Percentiles rank a stretch among this genome's conserved stretches.
These are phyloP conservation scores for Sturmia bella DNA, from an alignment of 2,888 invertebrate species.

Conservation along the genomic window DNA sequence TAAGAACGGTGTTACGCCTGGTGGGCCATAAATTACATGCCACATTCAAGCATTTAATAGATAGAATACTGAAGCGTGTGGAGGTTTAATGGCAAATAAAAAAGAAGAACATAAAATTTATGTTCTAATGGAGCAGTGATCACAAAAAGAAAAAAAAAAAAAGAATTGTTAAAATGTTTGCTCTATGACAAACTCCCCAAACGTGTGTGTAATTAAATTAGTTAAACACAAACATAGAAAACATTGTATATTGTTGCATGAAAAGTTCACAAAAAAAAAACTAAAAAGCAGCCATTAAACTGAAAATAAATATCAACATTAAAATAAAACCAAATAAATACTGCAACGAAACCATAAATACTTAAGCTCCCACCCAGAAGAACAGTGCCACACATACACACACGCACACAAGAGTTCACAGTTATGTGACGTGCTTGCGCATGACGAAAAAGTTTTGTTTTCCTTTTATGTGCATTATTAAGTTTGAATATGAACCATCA, in stretches of 20 bases:
- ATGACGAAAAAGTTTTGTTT: too few relatives aligned
- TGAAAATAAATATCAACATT: background rate
- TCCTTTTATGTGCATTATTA: too few relatives aligned
- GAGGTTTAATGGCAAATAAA: too few relatives aligned
- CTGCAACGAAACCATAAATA: conserved; percentile 37
- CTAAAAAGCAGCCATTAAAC: conserved; percentile 12
- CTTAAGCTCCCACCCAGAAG: conserved; percentile 63
- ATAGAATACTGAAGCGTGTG: background rate
- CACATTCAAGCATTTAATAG: conserved; percentile 2
- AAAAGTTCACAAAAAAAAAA: conserved; percentile 16
- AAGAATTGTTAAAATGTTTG: background rate
- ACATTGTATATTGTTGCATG: too few relatives aligned
- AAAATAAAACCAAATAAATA: conserved; percentile 36
- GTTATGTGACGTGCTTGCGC: too few relatives aligned
- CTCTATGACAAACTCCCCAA: conserved; percentile 35
- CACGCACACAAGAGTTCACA: background rate
- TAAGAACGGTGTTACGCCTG: conserved; percentile 21
- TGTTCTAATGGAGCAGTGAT: conserved; percentile 47
- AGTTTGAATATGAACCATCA: background rate
- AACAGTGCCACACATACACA: background rate
- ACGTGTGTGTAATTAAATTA: conserved; percentile 3
- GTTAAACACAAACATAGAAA: background rate
- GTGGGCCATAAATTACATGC: conserved; percentile 43
- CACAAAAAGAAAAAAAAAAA: conserved; percentile 5
- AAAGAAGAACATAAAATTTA: conserved; percentile 36